These are phyloP conservation scores for Urosaurus nigricauda DNA, from an alignment of 2,797 vertebrate species.

Conservation along the genomic window DNA sequence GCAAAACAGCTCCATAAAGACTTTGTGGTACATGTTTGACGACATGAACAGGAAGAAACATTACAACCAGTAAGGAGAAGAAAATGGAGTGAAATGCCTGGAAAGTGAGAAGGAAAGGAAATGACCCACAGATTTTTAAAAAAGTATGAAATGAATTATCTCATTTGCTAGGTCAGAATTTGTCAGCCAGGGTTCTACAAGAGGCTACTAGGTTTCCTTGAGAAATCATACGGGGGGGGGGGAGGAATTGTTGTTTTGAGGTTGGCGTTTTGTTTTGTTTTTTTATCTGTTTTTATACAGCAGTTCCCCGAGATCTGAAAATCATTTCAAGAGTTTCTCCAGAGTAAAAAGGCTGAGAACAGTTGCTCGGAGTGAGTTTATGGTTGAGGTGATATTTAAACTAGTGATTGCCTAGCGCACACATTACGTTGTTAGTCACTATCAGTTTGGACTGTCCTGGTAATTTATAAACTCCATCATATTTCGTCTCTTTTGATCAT, in stretches of 20 bases:
- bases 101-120: not conserved
- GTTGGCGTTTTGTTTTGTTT: too few species aligned
- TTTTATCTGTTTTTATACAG: too few species aligned
- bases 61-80: not conserved
- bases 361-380: not conserved
- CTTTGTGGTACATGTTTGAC: too few species aligned
- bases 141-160: not conserved
- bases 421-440: not conserved
- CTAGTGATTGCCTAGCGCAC: not conserved
- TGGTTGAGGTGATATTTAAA: not conserved
- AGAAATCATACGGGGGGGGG: too few species aligned
- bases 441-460: not conserved
- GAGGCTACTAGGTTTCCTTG: too few species aligned
- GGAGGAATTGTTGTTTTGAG: too few species aligned
- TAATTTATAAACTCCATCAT: not conserved
- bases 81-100: not conserved
- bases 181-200: too few species aligned
- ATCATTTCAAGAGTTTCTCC: too few species aligned
- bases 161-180: too few species aligned
- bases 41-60: not conserved
- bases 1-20: not conserved
- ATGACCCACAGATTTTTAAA: not conserved
- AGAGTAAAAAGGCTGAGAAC: too few species aligned
- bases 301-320: too few species aligned
- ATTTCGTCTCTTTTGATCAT: not conserved